These are phyloP conservation scores for Spea bombifrons DNA, from an alignment of 2,113 vertebrate genomes.

Conservation along the genomic window DNA sequence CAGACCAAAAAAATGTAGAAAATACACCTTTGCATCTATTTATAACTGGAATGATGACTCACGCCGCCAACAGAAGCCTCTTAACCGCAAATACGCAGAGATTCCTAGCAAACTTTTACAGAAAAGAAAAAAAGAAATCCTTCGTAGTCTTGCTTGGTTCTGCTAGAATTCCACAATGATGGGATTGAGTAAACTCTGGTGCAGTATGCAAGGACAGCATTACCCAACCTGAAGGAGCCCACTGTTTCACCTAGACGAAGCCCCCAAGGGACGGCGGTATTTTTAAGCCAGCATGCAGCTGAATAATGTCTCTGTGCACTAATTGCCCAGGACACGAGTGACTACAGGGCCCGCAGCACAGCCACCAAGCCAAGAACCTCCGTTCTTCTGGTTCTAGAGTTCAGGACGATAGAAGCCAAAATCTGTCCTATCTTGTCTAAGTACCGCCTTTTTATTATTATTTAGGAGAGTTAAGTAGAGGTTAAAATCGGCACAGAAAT, in stretches of 20 bases:
- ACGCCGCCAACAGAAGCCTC: constrained; percentile 38
- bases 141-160: not conserved
- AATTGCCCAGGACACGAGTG: constrained; percentile 38
- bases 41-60: constrained; percentile 40
- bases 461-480: too few relatives aligned
- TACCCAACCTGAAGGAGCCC: constrained; percentile 43
- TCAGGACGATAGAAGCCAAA: constrained; percentile 12
- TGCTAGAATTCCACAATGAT: constrained; percentile 46
- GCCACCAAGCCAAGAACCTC: constrained; percentile 23
- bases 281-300: constrained; percentile 35
- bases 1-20: constrained; percentile 18
- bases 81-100: constrained; percentile 35
- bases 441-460: too few relatives aligned
- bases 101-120: constrained; percentile 30
- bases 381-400: constrained; percentile 27
- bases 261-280: constrained; percentile 43
- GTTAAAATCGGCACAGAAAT: too few relatives aligned
- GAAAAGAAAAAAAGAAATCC: constrained; percentile 21
- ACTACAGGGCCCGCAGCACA: constrained; percentile 43
- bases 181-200: constrained; percentile 43
- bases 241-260: constrained; percentile 41
- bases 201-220: constrained; percentile 39
- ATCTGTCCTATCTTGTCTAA: constrained; percentile 21
- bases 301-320: constrained; percentile 44
- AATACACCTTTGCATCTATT: constrained; percentile 39